A percentile compares a stretch with the other conserved stretches of the same genome.
Evolutionary conservation across 2,113 vertebrate species (phyloP).

Genomic region (Clarias gariepinus): DNA sequence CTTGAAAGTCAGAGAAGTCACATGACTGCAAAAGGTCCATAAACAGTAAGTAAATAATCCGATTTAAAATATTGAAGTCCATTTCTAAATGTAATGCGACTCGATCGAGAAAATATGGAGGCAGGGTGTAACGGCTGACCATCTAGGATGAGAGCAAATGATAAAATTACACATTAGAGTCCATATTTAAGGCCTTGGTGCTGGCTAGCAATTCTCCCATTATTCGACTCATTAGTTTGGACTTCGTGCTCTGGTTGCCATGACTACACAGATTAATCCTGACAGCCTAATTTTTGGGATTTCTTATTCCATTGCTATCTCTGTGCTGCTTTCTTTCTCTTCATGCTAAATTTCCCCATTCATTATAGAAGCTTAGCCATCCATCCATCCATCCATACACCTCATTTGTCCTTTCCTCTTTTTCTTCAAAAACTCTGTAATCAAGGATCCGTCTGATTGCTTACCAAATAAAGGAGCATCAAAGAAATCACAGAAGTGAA

Average conservation of each 20-base stretch:
- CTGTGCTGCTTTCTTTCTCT: not conserved
- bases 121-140: not conserved
- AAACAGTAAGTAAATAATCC: not conserved
- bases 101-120: not conserved
- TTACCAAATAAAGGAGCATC: not conserved
- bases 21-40: not conserved
- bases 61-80: too few species aligned
- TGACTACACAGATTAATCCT: conserved; percentile 27
- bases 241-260: conserved; percentile 31
- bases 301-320: not conserved
- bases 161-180: conserved; percentile 29
- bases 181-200: conserved; percentile 24
- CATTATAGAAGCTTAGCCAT: not conserved
- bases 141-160: not conserved
- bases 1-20: too few species aligned
- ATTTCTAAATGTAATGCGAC: not conserved
- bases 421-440: not conserved
- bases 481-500: conserved; percentile 5
- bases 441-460: not conserved
- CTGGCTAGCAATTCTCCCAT: conserved; percentile 31
- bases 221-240: conserved; percentile 15
- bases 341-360: not conserved
- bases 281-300: conserved; percentile 16
- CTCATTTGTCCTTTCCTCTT: not conserved
- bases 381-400: not conserved